Conservation (phyloP, 2,888 invertebrate genomes). For the Drosophila phalerata region DNA sequence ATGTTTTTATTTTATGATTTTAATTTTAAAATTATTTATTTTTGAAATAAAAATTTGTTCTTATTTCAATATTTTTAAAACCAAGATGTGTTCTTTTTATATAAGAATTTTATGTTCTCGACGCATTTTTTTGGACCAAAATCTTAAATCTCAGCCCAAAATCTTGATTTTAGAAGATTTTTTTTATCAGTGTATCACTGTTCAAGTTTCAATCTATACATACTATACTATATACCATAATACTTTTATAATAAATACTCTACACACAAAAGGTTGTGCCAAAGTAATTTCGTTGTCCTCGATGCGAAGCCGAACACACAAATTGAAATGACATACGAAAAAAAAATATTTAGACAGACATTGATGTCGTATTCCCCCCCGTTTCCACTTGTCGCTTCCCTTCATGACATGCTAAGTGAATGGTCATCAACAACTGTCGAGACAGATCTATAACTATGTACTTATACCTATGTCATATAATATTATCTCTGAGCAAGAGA, state of each 20-base stretch:
- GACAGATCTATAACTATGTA: constrained; percentile 43
- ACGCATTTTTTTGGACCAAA: too few relatives aligned
- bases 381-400: not conserved
- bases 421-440: constrained; percentile 40
- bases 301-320: constrained; percentile 31
- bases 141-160: too few relatives aligned
- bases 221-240: constrained; percentile 29
- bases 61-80: too few relatives aligned
- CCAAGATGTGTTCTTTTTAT: too few relatives aligned
- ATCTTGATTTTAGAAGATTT: too few relatives aligned
- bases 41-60: too few relatives aligned
- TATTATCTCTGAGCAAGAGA: constrained; percentile 14
- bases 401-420: constrained; percentile 22
- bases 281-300: constrained; percentile 59
- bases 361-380: constrained; percentile 28
- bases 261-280: constrained; percentile 63
- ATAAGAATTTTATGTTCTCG: too few relatives aligned
- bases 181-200: too few relatives aligned
- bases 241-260: constrained; percentile 45
- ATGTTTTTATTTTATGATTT: too few relatives aligned
- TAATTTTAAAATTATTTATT: too few relatives aligned
- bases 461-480: constrained; percentile 33
- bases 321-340: constrained; percentile 61
- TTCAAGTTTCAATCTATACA: constrained; percentile 30
- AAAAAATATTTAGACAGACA: constrained; percentile 52